These are phyloP conservation scores for Eupithecia insigniata DNA, from an alignment of 2,888 invertebrate genomes.

Conservation along the genomic window DNA sequence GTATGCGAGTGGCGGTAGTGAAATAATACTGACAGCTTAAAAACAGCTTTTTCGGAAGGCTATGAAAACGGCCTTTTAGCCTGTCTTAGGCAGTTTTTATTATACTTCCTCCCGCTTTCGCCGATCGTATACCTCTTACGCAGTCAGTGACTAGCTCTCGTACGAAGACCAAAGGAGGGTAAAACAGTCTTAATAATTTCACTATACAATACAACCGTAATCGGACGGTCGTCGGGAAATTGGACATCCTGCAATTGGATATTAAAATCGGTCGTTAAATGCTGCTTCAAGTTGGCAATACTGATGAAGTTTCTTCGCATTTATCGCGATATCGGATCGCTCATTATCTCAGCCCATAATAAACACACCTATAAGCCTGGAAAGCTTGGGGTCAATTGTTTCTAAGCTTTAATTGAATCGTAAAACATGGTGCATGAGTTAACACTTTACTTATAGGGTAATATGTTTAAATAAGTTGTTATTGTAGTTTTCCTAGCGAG, in stretches of 20 bases:
- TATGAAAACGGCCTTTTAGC: not conserved
- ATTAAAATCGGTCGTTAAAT: constrained; percentile 7
- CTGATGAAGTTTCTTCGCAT: constrained; percentile 25
- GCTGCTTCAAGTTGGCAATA: constrained; percentile 1
- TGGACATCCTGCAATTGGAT: not conserved
- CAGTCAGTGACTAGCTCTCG: no score
- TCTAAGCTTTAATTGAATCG: constrained; percentile 9
- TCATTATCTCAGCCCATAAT: constrained; percentile 18
- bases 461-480: not conserved
- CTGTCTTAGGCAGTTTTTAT: no score
- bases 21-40: no score
- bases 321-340: constrained; percentile 24
- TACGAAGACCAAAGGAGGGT: not conserved
- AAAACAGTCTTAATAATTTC: not conserved
- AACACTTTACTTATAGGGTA: not conserved
- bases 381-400: constrained; percentile 15
- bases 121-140: not conserved
- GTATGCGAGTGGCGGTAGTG: no score
- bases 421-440: not conserved
- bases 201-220: not conserved
- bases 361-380: constrained; percentile 12
- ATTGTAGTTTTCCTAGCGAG: no score
- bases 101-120: not conserved
- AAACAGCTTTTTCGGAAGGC: not conserved
- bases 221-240: not conserved